Evolutionary conservation across 2,113 vertebrate species (phyloP).

Genomic region (Osmerus eperlanus): DNA sequence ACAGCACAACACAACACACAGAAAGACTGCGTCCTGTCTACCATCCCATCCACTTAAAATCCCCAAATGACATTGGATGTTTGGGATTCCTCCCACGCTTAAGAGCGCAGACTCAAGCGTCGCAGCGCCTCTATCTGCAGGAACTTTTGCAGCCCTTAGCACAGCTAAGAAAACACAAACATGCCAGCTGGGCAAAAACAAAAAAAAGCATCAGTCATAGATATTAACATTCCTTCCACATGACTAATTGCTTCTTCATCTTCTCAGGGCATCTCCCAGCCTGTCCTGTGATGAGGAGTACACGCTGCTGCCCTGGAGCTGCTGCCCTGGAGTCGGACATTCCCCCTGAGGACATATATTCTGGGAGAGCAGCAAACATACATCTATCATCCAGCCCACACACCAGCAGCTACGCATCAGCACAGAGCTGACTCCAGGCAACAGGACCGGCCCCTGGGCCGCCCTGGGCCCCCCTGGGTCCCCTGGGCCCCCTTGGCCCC

Average conservation of each 20-base stretch:
- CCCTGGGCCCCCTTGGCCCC: too few species aligned
- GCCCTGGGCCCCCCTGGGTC: too few species aligned
- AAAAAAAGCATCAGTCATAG: conserved; percentile 14
- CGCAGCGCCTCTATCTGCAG: too few species aligned
- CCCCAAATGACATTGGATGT: not conserved
- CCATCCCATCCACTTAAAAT: not conserved
- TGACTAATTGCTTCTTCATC: conserved; percentile 37
- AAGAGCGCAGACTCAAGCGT: not conserved
- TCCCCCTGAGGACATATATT: conserved; percentile 92
- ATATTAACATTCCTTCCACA: conserved; percentile 29
- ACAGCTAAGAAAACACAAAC: not conserved
- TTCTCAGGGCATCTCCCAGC: conserved; percentile 20
- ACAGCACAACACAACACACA: too few species aligned
- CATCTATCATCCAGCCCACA: too few species aligned
- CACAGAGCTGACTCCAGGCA: not conserved
- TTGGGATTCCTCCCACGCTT: not conserved
- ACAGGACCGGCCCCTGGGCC: not conserved
- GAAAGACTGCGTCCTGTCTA: not conserved
- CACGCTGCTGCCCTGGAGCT: conserved; percentile 8
- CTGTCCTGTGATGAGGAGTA: conserved; percentile 3
- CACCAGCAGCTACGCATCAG: too few species aligned
- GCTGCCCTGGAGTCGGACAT: not conserved
- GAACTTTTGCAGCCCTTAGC: too few species aligned
- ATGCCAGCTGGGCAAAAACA: not conserved
- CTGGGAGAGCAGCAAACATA: conserved; percentile 78